Evolutionary conservation across 2,888 invertebrate genomes (phyloP).

Genomic region (Pteria penguin): DNA sequence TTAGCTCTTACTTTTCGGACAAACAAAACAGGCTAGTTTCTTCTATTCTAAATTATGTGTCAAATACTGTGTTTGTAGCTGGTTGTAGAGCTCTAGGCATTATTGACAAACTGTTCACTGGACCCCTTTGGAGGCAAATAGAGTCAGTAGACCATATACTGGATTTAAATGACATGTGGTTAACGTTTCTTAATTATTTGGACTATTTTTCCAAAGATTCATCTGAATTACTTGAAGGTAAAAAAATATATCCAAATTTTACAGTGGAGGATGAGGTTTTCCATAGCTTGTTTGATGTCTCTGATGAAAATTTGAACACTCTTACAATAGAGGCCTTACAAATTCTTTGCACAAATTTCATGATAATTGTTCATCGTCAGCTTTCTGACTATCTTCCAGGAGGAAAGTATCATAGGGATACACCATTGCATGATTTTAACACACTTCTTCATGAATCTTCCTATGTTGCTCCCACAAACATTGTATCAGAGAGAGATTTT

Average conservation of each 20-base stretch:
- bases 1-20: not conserved
- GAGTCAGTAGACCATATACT: no score
- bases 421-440: not conserved
- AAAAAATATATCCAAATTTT: no score
- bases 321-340: conserved; percentile 12
- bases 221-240: conserved; percentile 1
- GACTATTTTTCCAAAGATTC: not conserved
- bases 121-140: no score
- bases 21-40: not conserved
- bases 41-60: not conserved
- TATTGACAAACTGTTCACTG: no score
- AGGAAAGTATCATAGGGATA: not conserved
- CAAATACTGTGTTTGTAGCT: conserved; percentile 18
- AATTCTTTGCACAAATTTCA: conserved; percentile 23
- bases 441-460: not conserved
- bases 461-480: not conserved
- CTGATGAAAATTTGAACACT: conserved; percentile 6
- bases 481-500: not conserved
- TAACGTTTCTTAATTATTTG: no score
- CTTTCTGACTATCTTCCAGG: not conserved
- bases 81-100: no score
- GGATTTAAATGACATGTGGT: no score
- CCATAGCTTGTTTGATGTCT: not conserved
- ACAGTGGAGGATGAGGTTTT: conserved; percentile 4
- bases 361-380: conserved; percentile 16